Evolutionary conservation across 2,888 invertebrate species (phyloP).

Genomic region (Neocrepidodera transversa): DNA sequence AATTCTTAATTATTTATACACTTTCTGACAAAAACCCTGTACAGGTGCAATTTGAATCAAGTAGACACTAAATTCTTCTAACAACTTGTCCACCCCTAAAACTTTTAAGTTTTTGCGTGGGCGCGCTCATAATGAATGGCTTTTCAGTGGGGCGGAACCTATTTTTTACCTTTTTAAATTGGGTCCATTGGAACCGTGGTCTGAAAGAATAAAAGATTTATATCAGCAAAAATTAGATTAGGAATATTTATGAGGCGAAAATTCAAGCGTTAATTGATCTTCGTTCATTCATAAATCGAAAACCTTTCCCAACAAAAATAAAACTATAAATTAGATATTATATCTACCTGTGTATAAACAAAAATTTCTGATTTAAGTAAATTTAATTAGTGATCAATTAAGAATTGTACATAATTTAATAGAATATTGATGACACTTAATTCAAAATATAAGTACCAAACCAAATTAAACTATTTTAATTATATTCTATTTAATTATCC

Average conservation of each 20-base stretch:
- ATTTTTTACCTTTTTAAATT: slow-evolving; percentile 18
- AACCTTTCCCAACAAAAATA: not conserved
- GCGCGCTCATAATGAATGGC: not conserved
- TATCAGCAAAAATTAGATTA: slow-evolving; percentile 21
- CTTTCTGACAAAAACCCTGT: too few species aligned
- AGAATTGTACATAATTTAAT: too few species aligned
- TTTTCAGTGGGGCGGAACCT: slow-evolving; percentile 9
- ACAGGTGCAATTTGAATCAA: too few species aligned
- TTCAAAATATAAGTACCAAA: too few species aligned
- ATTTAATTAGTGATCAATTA: too few species aligned
- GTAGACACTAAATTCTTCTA: too few species aligned
- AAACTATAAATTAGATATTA: not conserved
- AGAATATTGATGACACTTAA: too few species aligned
- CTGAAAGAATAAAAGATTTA: slow-evolving; percentile 11
- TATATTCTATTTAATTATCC: too few species aligned
- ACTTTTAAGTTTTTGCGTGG: not conserved
- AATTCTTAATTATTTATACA: too few species aligned
- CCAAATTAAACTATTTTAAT: too few species aligned
- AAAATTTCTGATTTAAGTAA: too few species aligned
- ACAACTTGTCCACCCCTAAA: too few species aligned
- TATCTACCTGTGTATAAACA: not conserved
- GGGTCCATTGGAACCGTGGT: slow-evolving; percentile 10
- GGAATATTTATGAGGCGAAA: slow-evolving; percentile 23
- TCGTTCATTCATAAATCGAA: slow-evolving; percentile 6
- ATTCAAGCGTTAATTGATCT: not conserved